Percentiles rank a stretch among this genome's conserved stretches.
phyloP scores from a whole-genome alignment of 2,888 invertebrate species.

The Urechis unicinctus region DNA sequence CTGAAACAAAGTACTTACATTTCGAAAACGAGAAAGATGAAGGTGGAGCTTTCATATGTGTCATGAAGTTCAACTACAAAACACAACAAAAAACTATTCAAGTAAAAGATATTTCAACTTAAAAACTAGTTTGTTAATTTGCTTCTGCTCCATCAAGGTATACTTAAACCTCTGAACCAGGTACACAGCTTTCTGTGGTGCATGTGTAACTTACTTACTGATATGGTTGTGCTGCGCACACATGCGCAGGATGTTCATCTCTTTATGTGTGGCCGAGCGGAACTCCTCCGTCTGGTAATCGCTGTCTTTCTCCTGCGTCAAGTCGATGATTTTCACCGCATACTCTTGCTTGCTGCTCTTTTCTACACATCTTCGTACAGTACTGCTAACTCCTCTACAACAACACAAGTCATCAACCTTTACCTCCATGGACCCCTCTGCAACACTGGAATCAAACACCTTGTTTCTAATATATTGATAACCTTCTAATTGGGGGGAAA shows the following conservation, averaged over 20 bases:
- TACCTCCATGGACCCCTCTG: no score
- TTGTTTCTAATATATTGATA: no score
- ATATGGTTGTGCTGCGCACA: constrained; percentile 95
- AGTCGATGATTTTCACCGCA: constrained; percentile 96
- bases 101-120: no score
- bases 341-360: constrained; percentile 91
- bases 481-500: no score
- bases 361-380: constrained; percentile 91
- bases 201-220: constrained; percentile 68
- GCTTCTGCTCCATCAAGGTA: no score
- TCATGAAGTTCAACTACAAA: constrained; percentile 87
- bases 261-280: constrained; percentile 84
- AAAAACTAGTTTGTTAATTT: no score
- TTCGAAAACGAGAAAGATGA: constrained; percentile 80
- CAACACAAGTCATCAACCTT: background rate
- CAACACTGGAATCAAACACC: no score
- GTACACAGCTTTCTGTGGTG: no score
- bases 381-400: constrained; percentile 85
- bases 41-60: constrained; percentile 95
- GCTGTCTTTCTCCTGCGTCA: constrained; percentile 64
- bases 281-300: constrained; percentile 56
- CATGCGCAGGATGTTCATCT: constrained; percentile 84
- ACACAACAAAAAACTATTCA: constrained; percentile 9
- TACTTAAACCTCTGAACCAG: no score
- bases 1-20: no score